These are phyloP conservation scores for Liparis tanakae DNA, from an alignment of 2,797 vertebrate genomes.

Conservation along the genomic window DNA sequence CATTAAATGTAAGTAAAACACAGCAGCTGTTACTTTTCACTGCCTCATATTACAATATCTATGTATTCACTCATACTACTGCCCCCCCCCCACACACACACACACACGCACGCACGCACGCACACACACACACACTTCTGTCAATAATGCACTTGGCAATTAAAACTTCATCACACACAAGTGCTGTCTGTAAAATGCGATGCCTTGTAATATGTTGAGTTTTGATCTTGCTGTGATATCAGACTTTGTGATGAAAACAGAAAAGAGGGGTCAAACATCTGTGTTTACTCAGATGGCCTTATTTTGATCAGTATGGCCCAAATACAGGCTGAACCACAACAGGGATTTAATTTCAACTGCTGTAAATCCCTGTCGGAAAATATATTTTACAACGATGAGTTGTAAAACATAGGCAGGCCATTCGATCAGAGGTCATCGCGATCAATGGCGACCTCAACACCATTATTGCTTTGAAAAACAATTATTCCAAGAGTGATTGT, in stretches of 20 bases:
- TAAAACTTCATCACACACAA: constrained; percentile 58
- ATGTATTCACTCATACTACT: constrained; percentile 33
- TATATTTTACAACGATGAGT: constrained; percentile 23
- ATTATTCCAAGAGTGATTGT: constrained; percentile 55
- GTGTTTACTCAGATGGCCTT: constrained; percentile 36
- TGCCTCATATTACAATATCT: constrained; percentile 48
- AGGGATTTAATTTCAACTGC: constrained; percentile 37
- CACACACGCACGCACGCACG: constrained; percentile 47
- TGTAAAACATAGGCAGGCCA: constrained; percentile 42
- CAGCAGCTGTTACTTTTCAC: constrained; percentile 45
- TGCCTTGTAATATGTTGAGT: constrained; percentile 18
- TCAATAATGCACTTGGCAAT: constrained; percentile 68
- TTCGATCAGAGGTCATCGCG: constrained; percentile 36
- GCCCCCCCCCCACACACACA: constrained; percentile 23
- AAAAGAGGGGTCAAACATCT: constrained; percentile 23
- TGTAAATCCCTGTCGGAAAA: constrained; percentile 27
- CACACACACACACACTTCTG: constrained; percentile 50
- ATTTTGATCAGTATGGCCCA: constrained; percentile 29
- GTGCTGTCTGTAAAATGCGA: constrained; percentile 50
- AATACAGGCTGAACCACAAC: constrained; percentile 38
- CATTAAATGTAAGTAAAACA: constrained; percentile 64
- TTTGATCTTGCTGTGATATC: constrained; percentile 28
- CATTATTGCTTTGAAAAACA: constrained; percentile 62
- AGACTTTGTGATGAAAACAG: constrained; percentile 16
- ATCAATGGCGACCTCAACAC: constrained; percentile 47